These are phyloP conservation scores for Dicranocentrus wangi DNA, from an alignment of 2,888 invertebrate genomes.

Conservation along the genomic window DNA sequence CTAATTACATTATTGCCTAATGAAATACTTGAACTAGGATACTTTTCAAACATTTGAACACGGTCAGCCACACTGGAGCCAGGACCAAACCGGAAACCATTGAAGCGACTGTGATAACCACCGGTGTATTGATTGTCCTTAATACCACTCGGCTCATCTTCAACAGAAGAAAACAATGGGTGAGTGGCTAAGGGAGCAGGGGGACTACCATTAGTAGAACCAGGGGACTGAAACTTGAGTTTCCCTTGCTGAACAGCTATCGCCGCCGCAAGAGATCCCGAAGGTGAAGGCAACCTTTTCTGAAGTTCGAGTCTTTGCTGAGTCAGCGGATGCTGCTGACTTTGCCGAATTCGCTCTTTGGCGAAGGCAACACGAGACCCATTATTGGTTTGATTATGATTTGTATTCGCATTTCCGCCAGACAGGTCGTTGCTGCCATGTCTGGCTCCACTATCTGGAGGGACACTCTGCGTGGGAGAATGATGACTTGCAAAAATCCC, in stretches of 20 bases:
- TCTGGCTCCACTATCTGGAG: conserved; percentile 24
- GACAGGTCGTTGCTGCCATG: conserved; percentile 20
- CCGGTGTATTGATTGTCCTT: conserved; percentile 58
- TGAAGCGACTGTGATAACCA: conserved; percentile 61
- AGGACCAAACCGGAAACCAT: conserved; percentile 67
- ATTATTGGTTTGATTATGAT: conserved; percentile 43
- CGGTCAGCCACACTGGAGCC: conserved; percentile 72
- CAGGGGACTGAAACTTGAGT: conserved; percentile 68
- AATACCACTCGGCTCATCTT: conserved; percentile 46
- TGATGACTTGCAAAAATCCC: conserved; percentile 50
- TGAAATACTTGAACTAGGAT: conserved; percentile 64
- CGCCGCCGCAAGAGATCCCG: conserved; percentile 70
- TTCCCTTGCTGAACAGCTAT: conserved; percentile 72
- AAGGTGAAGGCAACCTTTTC: conserved; percentile 71
- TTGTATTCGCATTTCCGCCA: conserved; percentile 15
- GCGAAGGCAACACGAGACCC: conserved; percentile 80
- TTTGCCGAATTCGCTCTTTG: conserved; percentile 80
- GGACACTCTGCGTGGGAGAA: conserved; percentile 34
- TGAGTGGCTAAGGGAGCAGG: neutral
- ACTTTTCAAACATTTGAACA: conserved; percentile 73
- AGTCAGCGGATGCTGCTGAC: conserved; percentile 76
- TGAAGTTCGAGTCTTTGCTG: conserved; percentile 75
- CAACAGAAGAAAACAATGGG: conserved; percentile 34
- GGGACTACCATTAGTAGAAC: conserved; percentile 24
- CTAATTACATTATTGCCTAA: neutral